Evolutionary conservation across 2,113 vertebrate species (phyloP).

Genomic region (Rhabdomys dilectus): DNA sequence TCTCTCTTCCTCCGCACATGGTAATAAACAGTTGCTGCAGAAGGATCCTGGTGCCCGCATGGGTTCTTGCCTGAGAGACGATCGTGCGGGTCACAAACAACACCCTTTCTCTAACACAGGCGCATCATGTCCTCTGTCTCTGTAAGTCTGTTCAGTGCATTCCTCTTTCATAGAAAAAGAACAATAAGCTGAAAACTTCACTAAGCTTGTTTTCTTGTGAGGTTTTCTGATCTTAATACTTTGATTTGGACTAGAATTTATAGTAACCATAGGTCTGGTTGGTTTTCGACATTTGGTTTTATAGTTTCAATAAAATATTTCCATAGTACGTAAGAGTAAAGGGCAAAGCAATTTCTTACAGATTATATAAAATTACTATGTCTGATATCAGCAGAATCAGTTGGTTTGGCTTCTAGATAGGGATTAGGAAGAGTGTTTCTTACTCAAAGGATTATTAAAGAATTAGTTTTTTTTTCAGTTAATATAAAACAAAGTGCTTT

Average conservation of each 20-base stretch:
- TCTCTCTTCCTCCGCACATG: no score
- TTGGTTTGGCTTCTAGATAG: constrained; percentile 40
- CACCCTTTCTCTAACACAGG: constrained; percentile 36
- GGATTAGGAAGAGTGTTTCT: not conserved
- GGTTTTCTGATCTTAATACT: constrained; percentile 56
- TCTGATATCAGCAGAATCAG: constrained; percentile 17
- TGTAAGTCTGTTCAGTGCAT: not conserved
- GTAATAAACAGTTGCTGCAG: no score
- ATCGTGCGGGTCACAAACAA: no score
- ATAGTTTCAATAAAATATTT: constrained; percentile 52
- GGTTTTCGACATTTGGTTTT: constrained; percentile 61
- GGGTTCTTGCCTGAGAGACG: no score
- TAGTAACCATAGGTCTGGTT: constrained; percentile 27
- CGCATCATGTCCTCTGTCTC: not conserved
- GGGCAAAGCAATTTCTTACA: constrained; percentile 30
- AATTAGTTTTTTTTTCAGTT: constrained; percentile 18
- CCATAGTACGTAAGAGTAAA: constrained; percentile 8
- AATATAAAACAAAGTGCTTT: constrained; percentile 33
- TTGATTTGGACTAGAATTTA: constrained; percentile 62
- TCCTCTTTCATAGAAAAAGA: constrained; percentile 62
- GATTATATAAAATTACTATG: constrained; percentile 24
- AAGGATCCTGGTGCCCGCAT: no score
- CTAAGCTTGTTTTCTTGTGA: constrained; percentile 43
- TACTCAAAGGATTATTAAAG: not conserved
- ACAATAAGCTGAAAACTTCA: constrained; percentile 57